A percentile compares a stretch with the other conserved stretches of the same genome.
Conservation (phyloP, 2,888 invertebrate species). For the Drosophila subsilvestris region DNA sequence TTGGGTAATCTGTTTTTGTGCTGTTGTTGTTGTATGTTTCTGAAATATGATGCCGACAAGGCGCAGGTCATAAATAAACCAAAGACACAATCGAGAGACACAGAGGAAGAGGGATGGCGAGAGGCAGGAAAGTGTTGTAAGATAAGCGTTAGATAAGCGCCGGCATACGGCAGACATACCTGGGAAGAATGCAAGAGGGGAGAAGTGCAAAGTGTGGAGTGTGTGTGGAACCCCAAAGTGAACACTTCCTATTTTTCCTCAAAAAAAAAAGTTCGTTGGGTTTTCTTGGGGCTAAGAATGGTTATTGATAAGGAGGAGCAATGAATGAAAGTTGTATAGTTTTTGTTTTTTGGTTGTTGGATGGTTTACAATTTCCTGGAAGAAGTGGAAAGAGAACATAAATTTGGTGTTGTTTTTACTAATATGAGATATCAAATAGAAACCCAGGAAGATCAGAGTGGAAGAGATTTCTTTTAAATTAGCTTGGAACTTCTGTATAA, state of each 20-base stretch:
- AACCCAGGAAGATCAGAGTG: neutral
- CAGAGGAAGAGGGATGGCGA: neutral
- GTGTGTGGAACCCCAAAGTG: neutral
- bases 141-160: constrained; percentile 77
- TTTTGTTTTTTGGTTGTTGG: neutral
- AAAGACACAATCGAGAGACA: constrained; percentile 36
- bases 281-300: neutral
- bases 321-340: constrained; percentile 36
- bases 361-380: constrained; percentile 12
- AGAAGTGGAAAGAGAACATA: neutral
- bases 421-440: neutral
- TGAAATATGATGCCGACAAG: constrained; percentile 75
- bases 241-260: constrained; percentile 25
- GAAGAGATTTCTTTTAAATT: neutral
- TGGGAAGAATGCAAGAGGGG: constrained; percentile 2
- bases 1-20: constrained; percentile 44
- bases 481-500: neutral
- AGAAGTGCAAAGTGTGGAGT: neutral
- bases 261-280: neutral
- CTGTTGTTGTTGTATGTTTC: constrained; percentile 42
- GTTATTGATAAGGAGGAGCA: constrained; percentile 8
- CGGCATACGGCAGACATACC: constrained; percentile 37
- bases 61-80: constrained; percentile 74
- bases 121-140: constrained; percentile 67
- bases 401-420: neutral